phyloP scores from a whole-genome alignment of 2,797 vertebrate genomes.

The Novumbra hubbsi region DNA sequence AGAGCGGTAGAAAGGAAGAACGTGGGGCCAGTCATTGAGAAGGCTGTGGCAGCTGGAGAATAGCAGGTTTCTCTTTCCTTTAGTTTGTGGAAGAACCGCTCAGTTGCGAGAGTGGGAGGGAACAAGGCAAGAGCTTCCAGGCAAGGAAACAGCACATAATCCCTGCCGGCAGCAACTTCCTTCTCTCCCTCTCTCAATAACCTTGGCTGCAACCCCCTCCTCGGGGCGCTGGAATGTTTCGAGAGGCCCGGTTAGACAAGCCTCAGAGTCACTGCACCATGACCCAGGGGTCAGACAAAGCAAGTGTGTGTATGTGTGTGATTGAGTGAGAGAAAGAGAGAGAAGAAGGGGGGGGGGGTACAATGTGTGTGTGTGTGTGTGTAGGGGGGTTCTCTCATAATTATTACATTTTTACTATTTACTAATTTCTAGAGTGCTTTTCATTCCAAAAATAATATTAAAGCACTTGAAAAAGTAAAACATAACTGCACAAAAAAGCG shows the following conservation, averaged over 20 bases:
- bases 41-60: constrained; percentile 60
- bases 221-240: constrained; percentile 91
- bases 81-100: constrained; percentile 65
- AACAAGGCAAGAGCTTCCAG: constrained; percentile 73
- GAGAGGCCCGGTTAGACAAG: constrained; percentile 93
- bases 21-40: constrained; percentile 44
- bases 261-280: constrained; percentile 96
- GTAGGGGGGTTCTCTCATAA: neutral
- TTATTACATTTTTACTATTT: too few species aligned
- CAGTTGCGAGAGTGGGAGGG: constrained; percentile 80
- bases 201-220: constrained; percentile 80
- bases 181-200: constrained; percentile 68
- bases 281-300: constrained; percentile 87
- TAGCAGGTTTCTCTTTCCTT: constrained; percentile 72
- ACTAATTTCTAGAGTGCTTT: too few species aligned
- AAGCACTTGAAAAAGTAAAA: too few species aligned
- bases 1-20: constrained; percentile 36
- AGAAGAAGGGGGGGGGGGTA: neutral
- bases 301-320: constrained; percentile 46
- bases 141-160: constrained; percentile 88
- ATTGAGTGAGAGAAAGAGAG: neutral
- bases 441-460: too few species aligned
- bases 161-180: constrained; percentile 87
- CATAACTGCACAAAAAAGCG: too few species aligned
- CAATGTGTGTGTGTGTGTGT: constrained; percentile 12